phyloP scores from a whole-genome alignment of 2,113 vertebrate genomes.

The Pycnonotus jocosus region DNA sequence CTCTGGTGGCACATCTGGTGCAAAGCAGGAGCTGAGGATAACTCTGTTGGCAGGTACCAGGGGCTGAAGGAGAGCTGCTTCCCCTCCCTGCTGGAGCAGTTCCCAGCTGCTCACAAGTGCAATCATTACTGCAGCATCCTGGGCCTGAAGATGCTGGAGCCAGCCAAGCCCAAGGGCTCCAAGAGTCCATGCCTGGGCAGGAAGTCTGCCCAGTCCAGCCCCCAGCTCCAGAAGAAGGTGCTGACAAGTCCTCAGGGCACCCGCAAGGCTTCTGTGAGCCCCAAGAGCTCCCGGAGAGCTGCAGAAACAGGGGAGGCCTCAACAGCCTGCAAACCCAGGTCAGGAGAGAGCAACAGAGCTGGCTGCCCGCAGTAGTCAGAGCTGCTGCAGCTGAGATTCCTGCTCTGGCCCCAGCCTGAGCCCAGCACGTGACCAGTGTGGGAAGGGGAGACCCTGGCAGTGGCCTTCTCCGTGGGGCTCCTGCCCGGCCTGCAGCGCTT shows the following conservation, averaged over 20 bases:
- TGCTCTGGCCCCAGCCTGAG: neutral
- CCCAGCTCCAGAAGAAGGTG: conserved; percentile 86
- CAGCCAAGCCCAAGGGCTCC: conserved; percentile 82
- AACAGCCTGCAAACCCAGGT: conserved; percentile 47
- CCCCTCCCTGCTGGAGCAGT: conserved; percentile 86
- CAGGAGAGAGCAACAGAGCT: neutral
- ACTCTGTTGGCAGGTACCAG: conserved; percentile 83
- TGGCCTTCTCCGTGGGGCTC: neutral
- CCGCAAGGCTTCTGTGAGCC: conserved; percentile 77
- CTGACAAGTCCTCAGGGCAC: conserved; percentile 78
- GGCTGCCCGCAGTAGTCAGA: neutral
- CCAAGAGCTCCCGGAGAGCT: conserved; percentile 75
- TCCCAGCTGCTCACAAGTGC: conserved; percentile 81
- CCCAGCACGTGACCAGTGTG: rapidly evolving
- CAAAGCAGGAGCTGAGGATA: neutral
- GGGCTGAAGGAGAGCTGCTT: conserved; percentile 85
- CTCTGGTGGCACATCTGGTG: rapidly evolving
- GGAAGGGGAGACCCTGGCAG: neutral
- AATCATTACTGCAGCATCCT: conserved; percentile 89
- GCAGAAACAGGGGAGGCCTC: conserved; percentile 64
- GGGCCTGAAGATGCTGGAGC: conserved; percentile 79
- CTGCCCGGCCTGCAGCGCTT: rapidly evolving
- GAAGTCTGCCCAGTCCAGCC: conserved; percentile 83
- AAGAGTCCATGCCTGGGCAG: conserved; percentile 84
- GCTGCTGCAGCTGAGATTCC: neutral